Evolutionary conservation across 1,140 invertebrate species (phyloP), one percentile per base, ranked within the genome.

Genomic region (Bicyclus anynana): DNA sequence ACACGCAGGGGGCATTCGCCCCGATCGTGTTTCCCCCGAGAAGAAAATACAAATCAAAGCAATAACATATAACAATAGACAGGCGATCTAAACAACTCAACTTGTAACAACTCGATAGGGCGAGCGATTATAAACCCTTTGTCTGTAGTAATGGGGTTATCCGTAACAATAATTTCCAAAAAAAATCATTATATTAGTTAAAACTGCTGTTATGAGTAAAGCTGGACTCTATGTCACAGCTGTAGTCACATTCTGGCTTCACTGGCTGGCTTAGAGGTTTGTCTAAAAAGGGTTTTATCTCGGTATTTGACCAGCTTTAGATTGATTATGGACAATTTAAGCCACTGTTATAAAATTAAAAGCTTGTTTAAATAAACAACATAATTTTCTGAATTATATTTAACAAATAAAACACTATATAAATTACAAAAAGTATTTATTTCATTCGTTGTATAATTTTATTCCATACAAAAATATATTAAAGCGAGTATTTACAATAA

Each of bases 101-200:
- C n/a, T n/a, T n/a, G n/a, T n/a, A n/a, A n/a, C n/a, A n/a, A n/a
- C n/a, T n/a, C n/a, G n/a, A n/a, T n/a, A n/a, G n/a, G n/a, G n/a
- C n/a, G n/a, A n/a, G n/a, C n/a, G n/a, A n/a, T n/a, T n/a, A n/a
- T n/a, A n/a, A n/a, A n/a, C n/a, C n/a, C n/a, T n/a, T n/a, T n/a
- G n/a, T n/a, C n/a, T n/a, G n/a, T n/a, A n/a, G n/a, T n/a, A n/a
- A n/a, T n/a, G n/a, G n/a, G n/a, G n/a, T n/a, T n/a, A n/a, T n/a
- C n/a, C n/a, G n/a, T n/a, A n/a, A n/a, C n/a, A n/a, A n/a, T n/a
- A n/a, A n/a, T n/a, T n/a, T n/a, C n/a, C n/a, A 65, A 59, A 33
- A 76, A 83, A 37, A 74, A 70, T 16, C 80, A 72, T 48, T 58
- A 74, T 42, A 20, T 65, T 7, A 62, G 0, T 67, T 81, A 12